Evolutionary conservation across 2,888 invertebrate species (phyloP).

Genomic region (Allacma fusca): DNA sequence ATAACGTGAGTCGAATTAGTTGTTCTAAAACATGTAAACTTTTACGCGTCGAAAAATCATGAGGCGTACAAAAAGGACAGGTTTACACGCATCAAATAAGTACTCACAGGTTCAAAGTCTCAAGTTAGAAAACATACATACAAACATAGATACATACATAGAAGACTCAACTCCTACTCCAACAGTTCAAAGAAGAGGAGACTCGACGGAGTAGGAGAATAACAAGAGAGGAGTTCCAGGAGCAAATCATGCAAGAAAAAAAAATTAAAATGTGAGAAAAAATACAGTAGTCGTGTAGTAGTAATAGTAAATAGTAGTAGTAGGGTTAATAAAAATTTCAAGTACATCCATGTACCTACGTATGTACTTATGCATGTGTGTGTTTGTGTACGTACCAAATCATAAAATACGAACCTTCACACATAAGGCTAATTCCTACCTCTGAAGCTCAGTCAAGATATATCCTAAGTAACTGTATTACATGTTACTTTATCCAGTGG

Average conservation of each 20-base stretch:
- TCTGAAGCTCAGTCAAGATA: neutral
- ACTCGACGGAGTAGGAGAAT: no score
- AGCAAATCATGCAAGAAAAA: neutral
- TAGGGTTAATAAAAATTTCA: slow-evolving; percentile 12
- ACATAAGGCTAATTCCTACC: neutral
- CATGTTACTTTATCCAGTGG: neutral
- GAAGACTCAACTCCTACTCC: no score
- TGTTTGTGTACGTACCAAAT: neutral
- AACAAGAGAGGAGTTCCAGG: neutral
- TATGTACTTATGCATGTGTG: no score
- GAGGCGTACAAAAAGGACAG: neutral
- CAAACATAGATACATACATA: no score
- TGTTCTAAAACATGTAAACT: slow-evolving; percentile 13
- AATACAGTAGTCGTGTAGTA: neutral
- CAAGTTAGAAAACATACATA: no score
- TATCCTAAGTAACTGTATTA: no score
- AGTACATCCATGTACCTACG: neutral
- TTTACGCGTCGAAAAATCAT: slow-evolving; percentile 3
- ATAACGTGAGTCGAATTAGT: slow-evolving; percentile 38
- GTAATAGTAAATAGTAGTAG: slow-evolving; percentile 12
- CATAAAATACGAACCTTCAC: neutral
- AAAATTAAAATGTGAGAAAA: slow-evolving; percentile 2
- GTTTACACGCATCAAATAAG: no score
- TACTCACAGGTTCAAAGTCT: no score
- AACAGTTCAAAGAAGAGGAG: no score